Conservation (phyloP, 2,888 invertebrate species). For the Brachypalpus laphriformis region DNA sequence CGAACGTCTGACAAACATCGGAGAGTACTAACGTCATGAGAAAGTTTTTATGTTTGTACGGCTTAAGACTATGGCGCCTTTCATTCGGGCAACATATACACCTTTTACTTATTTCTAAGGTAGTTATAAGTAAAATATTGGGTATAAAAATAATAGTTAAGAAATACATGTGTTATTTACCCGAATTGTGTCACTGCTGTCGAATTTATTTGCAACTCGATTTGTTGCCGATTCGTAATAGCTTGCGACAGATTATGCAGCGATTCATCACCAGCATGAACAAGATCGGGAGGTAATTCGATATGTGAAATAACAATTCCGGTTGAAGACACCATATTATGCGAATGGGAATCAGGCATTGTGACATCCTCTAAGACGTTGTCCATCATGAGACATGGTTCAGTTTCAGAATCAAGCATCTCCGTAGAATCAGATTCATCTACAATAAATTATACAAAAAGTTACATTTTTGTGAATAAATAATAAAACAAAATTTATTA, state of each 20-base stretch:
- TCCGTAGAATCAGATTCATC: constrained; percentile 90
- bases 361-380: constrained; percentile 88
- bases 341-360: constrained; percentile 86
- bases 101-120: no score
- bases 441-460: no score
- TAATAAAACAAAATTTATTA: background rate
- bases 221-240: constrained; percentile 88
- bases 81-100: no score
- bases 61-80: no score
- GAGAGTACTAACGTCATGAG: no score
- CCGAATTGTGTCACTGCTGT: constrained; percentile 81
- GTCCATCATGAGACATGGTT: constrained; percentile 92
- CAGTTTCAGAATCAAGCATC: constrained; percentile 91
- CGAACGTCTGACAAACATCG: no score
- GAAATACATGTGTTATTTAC: constrained; percentile 74
- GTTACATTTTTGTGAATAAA: no score
- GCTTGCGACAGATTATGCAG: constrained; percentile 91
- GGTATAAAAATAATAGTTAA: background rate
- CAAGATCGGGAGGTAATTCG: constrained; percentile 82
- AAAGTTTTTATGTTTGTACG: no score
- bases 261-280: constrained; percentile 85
- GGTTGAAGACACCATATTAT: constrained; percentile 87
- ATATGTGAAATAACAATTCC: constrained; percentile 84
- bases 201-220: constrained; percentile 84
- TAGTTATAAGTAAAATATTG: no score